Evolutionary conservation across 2,888 invertebrate genomes (phyloP), one percentile per base, ranked within the genome.

Genomic region (Tinea pellionella): DNA sequence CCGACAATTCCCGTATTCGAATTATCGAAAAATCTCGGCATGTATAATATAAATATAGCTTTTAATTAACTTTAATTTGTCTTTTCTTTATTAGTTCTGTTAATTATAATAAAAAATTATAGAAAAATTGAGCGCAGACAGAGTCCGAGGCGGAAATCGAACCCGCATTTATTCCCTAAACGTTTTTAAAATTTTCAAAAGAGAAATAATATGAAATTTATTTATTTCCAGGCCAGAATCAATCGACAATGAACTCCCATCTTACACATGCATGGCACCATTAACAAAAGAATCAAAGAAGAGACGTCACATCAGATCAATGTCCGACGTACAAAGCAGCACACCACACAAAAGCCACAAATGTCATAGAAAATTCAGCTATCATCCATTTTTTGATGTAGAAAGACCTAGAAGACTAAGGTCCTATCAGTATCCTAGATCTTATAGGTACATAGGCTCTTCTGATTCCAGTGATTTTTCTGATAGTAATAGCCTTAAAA

Each of bases 251-350:
- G 62, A 70, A 47, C 72, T 74, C 51, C 71, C 69, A 60, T 63
- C 74, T 59, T 66, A 77, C 62, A 68, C 73, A 12, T 77, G 47
- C 8, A 30, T 81, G 65, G 63, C 78, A 43, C 82, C 83, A 0
- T 75, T 87, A 59, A 80, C 84, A 57, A 85, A 77, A 64, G 81
- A 80, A 60, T 82, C 78, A 7, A 87, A 86, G 64, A 64, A 71
- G 47, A 70, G 84, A 64, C 73, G 87, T 61, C 87, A 87, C 65
- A 87, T 86, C 62, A 68, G 87, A 58, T 87, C 87, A 0, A 87
- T 87, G 87, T 87, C 87, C 0, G 87, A 87, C 61, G 87, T 87
- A 8, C 86, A 86, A 59, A 80, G 74, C 74, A 86, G 86, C 64
- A 84, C 86, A 0, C 86, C 86, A 0, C 82, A 78, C 69, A 59